Percentiles rank a stretch among this genome's conserved stretches.
Conservation (phyloP, 2,797 vertebrate genomes). For the Pseudomugil tenellus region DNA sequence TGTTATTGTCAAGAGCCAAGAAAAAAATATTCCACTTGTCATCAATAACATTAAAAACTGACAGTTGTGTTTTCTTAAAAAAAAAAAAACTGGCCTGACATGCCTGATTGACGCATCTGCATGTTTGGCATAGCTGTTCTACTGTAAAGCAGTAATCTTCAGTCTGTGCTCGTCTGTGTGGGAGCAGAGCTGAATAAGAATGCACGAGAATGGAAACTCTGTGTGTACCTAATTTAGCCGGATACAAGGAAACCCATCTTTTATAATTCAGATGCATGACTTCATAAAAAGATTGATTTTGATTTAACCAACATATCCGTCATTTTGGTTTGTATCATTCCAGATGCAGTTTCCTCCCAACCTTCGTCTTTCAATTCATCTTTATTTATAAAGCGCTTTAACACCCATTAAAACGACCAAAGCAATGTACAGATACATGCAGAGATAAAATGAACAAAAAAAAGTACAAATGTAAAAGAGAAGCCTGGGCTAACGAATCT, state of each 20-base stretch:
- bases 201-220: constrained; percentile 35
- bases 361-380: too few species aligned
- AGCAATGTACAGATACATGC: too few species aligned
- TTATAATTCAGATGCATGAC: background rate
- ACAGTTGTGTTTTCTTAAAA: background rate
- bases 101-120: background rate
- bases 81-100: background rate
- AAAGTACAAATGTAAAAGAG: too few species aligned
- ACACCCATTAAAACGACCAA: too few species aligned
- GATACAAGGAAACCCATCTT: background rate
- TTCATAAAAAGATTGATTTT: background rate
- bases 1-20: background rate
- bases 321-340: too few species aligned
- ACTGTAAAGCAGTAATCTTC: constrained; percentile 17
- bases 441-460: too few species aligned
- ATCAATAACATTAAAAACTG: background rate
- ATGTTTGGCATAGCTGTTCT: constrained; percentile 23
- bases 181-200: constrained; percentile 16
- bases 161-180: constrained; percentile 31
- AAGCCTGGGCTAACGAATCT: too few species aligned
- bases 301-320: background rate
- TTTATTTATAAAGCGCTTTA: too few species aligned
- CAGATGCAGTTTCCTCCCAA: too few species aligned
- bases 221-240: background rate
- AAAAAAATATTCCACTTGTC: too few species aligned